Percentiles rank a stretch among this genome's conserved stretches.
phyloP scores from a whole-genome alignment of 2,888 invertebrate genomes.

The Zootermopsis nevadensis region DNA sequence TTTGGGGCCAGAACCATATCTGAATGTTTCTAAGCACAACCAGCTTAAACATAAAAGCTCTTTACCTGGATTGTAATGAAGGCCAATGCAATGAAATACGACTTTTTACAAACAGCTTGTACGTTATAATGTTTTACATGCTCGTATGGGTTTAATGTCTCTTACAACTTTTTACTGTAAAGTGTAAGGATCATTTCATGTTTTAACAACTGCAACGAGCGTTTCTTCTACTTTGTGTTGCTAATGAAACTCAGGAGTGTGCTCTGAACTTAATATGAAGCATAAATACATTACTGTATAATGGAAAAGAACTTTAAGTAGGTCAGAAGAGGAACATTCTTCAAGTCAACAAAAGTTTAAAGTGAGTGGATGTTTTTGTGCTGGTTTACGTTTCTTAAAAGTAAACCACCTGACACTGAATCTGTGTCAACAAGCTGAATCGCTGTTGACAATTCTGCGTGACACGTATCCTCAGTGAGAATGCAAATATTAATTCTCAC shows the following conservation, averaged over 20 bases:
- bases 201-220: neutral
- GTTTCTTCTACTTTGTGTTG: neutral
- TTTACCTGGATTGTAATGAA: neutral
- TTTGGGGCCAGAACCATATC: too few species aligned
- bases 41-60: too few species aligned
- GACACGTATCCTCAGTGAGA: too few species aligned
- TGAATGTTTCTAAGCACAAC: too few species aligned
- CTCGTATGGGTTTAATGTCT: neutral
- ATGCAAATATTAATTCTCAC: too few species aligned
- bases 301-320: neutral
- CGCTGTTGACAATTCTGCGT: too few species aligned
- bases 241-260: neutral
- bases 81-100: neutral
- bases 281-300: neutral
- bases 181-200: neutral
- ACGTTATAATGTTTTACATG: neutral
- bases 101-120: neutral
- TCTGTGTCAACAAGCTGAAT: too few species aligned
- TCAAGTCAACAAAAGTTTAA: neutral
- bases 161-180: slow-evolving; percentile 6
- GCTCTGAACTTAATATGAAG: neutral
- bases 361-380: too few species aligned
- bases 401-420: too few species aligned
- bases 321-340: neutral
- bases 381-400: too few species aligned